These are phyloP conservation scores for Cacatua alba DNA, from an alignment of 2,113 vertebrate species.

Conservation along the genomic window DNA sequence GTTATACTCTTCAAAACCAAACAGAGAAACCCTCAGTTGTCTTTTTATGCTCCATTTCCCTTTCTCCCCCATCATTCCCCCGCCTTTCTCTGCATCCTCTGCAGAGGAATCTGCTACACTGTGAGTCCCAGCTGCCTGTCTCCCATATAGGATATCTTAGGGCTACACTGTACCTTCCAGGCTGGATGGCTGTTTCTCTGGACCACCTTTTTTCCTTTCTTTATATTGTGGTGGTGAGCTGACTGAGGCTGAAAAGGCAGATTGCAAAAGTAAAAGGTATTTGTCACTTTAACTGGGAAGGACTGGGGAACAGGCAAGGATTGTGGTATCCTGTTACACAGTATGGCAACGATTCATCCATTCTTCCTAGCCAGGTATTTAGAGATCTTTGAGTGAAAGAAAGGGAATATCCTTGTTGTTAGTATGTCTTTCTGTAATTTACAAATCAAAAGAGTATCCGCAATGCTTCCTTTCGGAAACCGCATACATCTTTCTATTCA, in stretches of 20 bases:
- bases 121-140: not conserved
- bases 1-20: constrained; percentile 31
- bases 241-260: not conserved
- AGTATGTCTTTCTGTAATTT: not conserved
- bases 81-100: not conserved
- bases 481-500: not conserved
- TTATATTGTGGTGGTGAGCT: not conserved
- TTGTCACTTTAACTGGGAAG: not conserved
- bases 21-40: constrained; percentile 17
- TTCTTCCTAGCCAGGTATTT: not conserved
- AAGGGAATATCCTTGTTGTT: not conserved
- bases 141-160: not conserved
- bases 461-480: not conserved
- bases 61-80: not conserved
- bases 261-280: not conserved
- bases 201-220: not conserved
- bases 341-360: not conserved
- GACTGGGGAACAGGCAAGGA: not conserved
- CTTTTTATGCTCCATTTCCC: constrained; percentile 50
- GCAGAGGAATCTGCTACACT: not conserved
- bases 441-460: not conserved
- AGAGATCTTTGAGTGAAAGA: not conserved
- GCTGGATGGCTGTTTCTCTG: not conserved
- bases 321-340: not conserved
- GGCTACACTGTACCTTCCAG: not conserved